phyloP scores from a whole-genome alignment of 2,797 vertebrate genomes.

The Lacerta viridis region DNA sequence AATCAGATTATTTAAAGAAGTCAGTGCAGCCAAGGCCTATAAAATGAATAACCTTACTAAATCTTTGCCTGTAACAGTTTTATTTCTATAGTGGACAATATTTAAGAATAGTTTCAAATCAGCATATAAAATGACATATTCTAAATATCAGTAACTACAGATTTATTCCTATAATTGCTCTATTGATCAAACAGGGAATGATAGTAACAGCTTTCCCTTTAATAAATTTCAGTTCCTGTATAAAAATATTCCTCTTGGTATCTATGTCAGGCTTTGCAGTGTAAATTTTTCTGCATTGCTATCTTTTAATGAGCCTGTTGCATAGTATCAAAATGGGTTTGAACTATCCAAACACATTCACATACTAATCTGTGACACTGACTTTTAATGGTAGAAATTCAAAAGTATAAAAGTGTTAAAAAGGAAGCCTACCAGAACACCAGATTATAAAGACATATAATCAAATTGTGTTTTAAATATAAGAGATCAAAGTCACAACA shows the following conservation, averaged over 20 bases:
- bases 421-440: conserved; percentile 19
- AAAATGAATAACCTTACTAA: conserved; percentile 8
- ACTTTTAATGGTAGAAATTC: conserved; percentile 36
- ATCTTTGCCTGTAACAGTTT: background rate
- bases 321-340: conserved; percentile 4
- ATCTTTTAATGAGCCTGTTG: conserved; percentile 6
- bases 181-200: conserved; percentile 31
- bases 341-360: background rate
- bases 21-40: background rate
- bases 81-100: background rate
- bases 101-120: conserved; percentile 23
- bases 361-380: too few species aligned
- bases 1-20: conserved; percentile 44
- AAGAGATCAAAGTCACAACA: background rate
- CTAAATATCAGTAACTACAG: conserved; percentile 2
- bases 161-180: conserved; percentile 39
- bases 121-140: background rate
- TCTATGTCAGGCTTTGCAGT: background rate
- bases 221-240: conserved; percentile 27
- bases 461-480: background rate
- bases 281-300: conserved; percentile 20
- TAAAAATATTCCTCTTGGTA: background rate
- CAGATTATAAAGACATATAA: background rate
- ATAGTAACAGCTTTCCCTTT: background rate
- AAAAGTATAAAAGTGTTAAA: conserved; percentile 30